Conservation (phyloP, 2,113 vertebrate genomes). For the Protobothrops flavoviridis region DNA sequence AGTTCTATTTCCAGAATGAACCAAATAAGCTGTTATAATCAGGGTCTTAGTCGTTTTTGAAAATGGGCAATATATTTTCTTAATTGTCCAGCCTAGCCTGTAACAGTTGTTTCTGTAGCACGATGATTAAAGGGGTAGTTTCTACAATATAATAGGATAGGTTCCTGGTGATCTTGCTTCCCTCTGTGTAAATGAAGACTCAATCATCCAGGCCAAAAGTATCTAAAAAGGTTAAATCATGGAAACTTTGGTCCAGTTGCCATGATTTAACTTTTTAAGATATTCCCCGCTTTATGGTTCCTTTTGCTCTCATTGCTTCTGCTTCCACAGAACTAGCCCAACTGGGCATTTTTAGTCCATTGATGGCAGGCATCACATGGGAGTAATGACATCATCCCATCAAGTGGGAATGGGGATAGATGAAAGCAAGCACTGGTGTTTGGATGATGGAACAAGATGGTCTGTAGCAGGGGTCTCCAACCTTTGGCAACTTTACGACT, state of each 20-base stretch:
- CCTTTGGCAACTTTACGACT: background rate
- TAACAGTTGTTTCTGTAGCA: background rate
- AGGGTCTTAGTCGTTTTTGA: background rate
- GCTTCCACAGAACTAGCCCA: background rate
- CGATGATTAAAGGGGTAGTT: background rate
- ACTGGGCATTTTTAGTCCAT: background rate
- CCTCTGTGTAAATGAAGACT: background rate
- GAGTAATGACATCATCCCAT: background rate
- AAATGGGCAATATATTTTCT: background rate
- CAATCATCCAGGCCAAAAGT: background rate
- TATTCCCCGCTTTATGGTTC: background rate
- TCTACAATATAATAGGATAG: background rate
- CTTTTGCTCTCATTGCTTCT: background rate
- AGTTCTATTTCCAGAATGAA: background rate
- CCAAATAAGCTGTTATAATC: background rate
- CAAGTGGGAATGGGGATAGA: background rate
- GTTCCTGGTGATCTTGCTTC: background rate
- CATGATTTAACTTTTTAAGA: background rate
- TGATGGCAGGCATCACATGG: background rate
- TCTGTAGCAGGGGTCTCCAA: background rate
- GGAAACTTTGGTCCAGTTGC: background rate
- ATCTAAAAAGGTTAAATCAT: background rate
- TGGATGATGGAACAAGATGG: background rate
- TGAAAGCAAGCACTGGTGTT: background rate
- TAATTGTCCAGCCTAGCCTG: background rate